Base-by-base conservation (phyloP, 2,797 vertebrate genomes). In the Loriculus beryllinus region DNA sequence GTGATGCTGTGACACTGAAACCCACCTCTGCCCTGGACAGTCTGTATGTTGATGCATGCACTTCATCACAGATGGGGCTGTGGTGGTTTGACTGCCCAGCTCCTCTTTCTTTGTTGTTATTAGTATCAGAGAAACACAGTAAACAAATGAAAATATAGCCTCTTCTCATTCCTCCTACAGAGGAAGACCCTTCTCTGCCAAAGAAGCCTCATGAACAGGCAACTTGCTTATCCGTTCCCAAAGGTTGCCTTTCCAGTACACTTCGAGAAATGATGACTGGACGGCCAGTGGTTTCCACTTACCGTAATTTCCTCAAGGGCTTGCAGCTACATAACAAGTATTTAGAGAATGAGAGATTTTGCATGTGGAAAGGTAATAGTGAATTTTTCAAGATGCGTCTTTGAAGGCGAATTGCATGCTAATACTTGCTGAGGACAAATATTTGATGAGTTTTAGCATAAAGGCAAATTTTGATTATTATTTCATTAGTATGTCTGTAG, bases 231-330 rank as follows among this genome's bases (percentile, higher is more conserved):
- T 75, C 98, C n/a, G 47, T 96, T 45, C 98, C 98, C 8, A 90
- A 84, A 8, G 69, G 97, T 0, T 90, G 35, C 78, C 90, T 98
- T 43, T 97, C 97, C 26, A 82, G 79, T 10, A 80, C 89, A 3
- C 95, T 98, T 60, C 96, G 93, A 93, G 96, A 97, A 19, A 89
- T 97, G 77, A 69, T 98, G 92, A 98, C 96, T 0, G 54, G 63
- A 48, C 94, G 98, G 12, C 97, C 97, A 0, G 97, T 97, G 2
- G 97, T 97, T 94, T 96, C 98, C 70, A 88, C 88, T 75, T 96
- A 95, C 93, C 94, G 96, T 86, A 99, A 99, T 95, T 99, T 98
- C 92, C 97, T 98, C 62, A 95, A 92, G 33, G 99, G 98, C 29
- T 96, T 99, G 68, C 97, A 97, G 59, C 92, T 99, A 35, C 98